phyloP scores from a whole-genome alignment of 2,113 vertebrate species.

The Strix aluco region DNA sequence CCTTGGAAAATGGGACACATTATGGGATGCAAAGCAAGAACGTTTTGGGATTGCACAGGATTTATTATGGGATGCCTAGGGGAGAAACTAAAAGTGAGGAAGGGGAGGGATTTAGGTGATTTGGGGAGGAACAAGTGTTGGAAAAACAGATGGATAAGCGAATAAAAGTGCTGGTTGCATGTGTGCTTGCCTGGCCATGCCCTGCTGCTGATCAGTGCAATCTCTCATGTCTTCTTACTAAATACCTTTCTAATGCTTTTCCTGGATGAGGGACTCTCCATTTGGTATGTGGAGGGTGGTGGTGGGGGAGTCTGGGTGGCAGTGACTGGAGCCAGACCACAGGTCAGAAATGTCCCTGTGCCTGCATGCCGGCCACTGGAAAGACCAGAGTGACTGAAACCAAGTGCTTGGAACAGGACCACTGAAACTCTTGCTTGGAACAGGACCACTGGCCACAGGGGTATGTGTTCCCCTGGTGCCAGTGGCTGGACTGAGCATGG shows the following conservation, averaged over 20 bases:
- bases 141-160: neutral
- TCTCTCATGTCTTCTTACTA: neutral
- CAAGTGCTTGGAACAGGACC: neutral
- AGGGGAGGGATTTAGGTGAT: neutral
- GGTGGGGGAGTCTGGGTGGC: neutral
- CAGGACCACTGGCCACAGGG: accelerated
- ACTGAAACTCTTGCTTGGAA: neutral
- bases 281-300: too few relatives aligned
- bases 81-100: neutral
- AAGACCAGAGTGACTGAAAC: neutral
- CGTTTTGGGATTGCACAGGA: neutral
- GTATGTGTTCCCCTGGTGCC: neutral
- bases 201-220: neutral
- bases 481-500: neutral
- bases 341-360: neutral
- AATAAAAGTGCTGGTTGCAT: neutral
- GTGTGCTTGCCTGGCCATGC: accelerated
- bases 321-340: neutral
- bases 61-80: neutral
- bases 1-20: neutral
- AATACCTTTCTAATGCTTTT: neutral
- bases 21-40: neutral
- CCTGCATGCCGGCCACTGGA: neutral
- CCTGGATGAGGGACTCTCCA: neutral
- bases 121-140: neutral